phyloP scores from a whole-genome alignment of 2,888 invertebrate species.

The Cylloceria caligata region DNA sequence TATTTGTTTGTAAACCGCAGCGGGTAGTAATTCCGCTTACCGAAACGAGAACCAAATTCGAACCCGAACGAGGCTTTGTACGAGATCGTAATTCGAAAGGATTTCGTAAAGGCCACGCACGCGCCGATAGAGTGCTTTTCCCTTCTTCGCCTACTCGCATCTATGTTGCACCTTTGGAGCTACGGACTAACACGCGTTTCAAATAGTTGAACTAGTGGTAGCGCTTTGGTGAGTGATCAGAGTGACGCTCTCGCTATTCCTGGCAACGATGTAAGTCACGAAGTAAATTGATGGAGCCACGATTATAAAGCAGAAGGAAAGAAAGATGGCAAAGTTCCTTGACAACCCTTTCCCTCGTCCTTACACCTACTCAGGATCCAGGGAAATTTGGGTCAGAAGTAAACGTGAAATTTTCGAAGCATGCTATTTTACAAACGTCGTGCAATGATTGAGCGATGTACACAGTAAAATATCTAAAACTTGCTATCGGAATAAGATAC shows the following conservation, averaged over 20 bases:
- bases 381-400: background rate
- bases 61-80: slow-evolving; percentile 38
- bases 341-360: slow-evolving; percentile 3
- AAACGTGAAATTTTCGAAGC: background rate
- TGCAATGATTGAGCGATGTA: background rate
- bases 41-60: slow-evolving; percentile 46
- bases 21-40: slow-evolving; percentile 43
- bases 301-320: slow-evolving; percentile 37
- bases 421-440: too few relatives aligned
- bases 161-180: slow-evolving; percentile 7
- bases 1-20: slow-evolving; percentile 39
- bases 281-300: slow-evolving; percentile 20
- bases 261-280: slow-evolving; percentile 10
- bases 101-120: slow-evolving; percentile 41
- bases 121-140: slow-evolving; percentile 30
- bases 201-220: slow-evolving; percentile 12
- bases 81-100: slow-evolving; percentile 57
- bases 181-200: slow-evolving; percentile 16
- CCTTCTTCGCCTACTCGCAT: background rate
- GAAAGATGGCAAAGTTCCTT: background rate
- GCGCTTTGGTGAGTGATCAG: slow-evolving; percentile 4
- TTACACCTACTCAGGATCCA: too few relatives aligned
- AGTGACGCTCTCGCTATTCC: background rate
- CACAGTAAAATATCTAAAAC: too few relatives aligned
- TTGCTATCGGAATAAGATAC: too few relatives aligned